Conservation (phyloP, 2,113 vertebrate species). For the Ochotona princeps region DNA sequence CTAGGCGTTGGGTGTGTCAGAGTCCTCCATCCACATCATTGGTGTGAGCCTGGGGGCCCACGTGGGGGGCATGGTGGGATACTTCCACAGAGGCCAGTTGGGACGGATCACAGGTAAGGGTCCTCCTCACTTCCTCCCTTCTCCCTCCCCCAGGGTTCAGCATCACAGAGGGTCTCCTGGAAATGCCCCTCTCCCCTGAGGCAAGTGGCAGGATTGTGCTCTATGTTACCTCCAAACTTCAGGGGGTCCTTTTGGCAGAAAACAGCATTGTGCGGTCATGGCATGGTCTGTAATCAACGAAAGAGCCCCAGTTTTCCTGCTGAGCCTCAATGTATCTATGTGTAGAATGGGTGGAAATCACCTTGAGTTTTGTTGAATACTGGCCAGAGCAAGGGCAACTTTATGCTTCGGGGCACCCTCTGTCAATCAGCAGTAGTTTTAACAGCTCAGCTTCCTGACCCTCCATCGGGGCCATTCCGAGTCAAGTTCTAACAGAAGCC, state of each 20-base stretch:
- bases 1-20: constrained; percentile 88
- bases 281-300: neutral
- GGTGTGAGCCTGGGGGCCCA: constrained; percentile 96
- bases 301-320: neutral
- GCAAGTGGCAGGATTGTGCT: neutral
- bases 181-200: neutral
- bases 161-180: neutral
- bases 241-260: neutral
- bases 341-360: constrained; percentile 9
- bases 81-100: constrained; percentile 91
- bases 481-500: neutral
- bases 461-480: neutral
- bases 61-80: constrained; percentile 93
- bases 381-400: neutral
- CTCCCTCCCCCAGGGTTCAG: neutral
- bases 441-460: neutral
- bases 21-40: constrained; percentile 94
- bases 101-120: constrained; percentile 95
- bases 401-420: neutral
- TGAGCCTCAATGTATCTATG: neutral
- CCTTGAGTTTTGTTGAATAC: neutral
- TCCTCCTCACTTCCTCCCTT: neutral
- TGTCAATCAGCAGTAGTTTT: neutral
- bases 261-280: neutral
- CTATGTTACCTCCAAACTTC: neutral